Evolutionary conservation across 2,113 vertebrate genomes (phyloP).

Genomic region (Tyrannus savana): DNA sequence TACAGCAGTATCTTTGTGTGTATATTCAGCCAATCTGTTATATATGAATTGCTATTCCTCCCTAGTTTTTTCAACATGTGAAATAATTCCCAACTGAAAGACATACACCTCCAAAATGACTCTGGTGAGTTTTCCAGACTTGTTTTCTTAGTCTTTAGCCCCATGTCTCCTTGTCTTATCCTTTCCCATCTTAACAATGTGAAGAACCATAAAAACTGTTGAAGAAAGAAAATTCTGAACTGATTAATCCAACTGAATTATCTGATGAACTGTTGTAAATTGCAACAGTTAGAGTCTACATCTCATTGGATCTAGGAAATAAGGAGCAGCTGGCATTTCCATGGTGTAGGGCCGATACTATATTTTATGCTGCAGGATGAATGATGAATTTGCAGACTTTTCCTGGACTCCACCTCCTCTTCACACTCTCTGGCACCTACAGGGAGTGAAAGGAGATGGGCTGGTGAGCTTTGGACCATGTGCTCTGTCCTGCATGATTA

Average conservation of each 20-base stretch:
- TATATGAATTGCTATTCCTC: neutral
- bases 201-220: neutral
- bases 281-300: neutral
- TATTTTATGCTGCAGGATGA: neutral
- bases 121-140: neutral
- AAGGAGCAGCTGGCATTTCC: neutral
- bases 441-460: neutral
- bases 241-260: neutral
- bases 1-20: rapidly evolving
- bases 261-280: neutral
- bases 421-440: neutral
- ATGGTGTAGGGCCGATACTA: rapidly evolving
- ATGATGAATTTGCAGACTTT: neutral
- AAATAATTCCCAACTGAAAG: neutral
- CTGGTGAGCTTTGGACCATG: neutral
- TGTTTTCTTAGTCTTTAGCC: neutral
- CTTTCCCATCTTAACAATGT: neutral
- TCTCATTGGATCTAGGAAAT: neutral
- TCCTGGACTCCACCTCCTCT: neutral
- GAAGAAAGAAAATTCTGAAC: neutral
- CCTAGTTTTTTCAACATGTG: neutral
- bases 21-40: neutral
- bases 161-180: neutral
- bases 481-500: neutral
- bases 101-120: neutral